A percentile compares a stretch with the other conserved stretches of the same genome.
Conservation (phyloP, 2,797 vertebrate species). For the Huso huso region DNA sequence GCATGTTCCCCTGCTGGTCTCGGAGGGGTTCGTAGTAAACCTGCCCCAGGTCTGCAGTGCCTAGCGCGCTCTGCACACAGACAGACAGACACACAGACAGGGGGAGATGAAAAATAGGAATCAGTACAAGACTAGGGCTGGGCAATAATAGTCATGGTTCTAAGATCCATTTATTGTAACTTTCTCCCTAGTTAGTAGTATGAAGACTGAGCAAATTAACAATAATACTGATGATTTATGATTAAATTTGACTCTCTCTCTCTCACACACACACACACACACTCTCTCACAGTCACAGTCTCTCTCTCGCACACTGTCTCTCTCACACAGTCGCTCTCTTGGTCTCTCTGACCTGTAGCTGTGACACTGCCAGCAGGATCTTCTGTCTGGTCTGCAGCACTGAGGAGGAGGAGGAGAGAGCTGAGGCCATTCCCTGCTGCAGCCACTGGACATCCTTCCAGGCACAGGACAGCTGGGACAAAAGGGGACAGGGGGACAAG, state of each 20-base stretch:
- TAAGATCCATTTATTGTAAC: too few relatives aligned
- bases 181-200: too few relatives aligned
- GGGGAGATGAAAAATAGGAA: slow-evolving; percentile 8
- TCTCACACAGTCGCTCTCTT: not conserved
- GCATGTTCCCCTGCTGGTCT: slow-evolving; percentile 60
- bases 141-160: too few relatives aligned
- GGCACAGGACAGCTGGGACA: slow-evolving; percentile 55
- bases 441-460: slow-evolving; percentile 65
- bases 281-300: not conserved
- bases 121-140: slow-evolving; percentile 19
- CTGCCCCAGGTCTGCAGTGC: slow-evolving; percentile 58
- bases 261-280: too few relatives aligned
- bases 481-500: not conserved
- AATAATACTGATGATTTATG: too few relatives aligned
- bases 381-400: slow-evolving; percentile 66
- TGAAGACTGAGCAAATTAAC: too few relatives aligned
- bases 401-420: slow-evolving; percentile 62
- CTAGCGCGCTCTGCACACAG: slow-evolving; percentile 48
- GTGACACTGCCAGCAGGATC: slow-evolving; percentile 60
- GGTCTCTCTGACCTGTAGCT: slow-evolving; percentile 57
- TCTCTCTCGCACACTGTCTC: not conserved
- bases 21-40: slow-evolving; percentile 65
- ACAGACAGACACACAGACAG: not conserved
- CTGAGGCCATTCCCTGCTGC: slow-evolving; percentile 53
- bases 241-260: too few relatives aligned